Evolutionary conservation across 1,140 invertebrate species (phyloP).

Genomic region (Coptotermes formosanus): DNA sequence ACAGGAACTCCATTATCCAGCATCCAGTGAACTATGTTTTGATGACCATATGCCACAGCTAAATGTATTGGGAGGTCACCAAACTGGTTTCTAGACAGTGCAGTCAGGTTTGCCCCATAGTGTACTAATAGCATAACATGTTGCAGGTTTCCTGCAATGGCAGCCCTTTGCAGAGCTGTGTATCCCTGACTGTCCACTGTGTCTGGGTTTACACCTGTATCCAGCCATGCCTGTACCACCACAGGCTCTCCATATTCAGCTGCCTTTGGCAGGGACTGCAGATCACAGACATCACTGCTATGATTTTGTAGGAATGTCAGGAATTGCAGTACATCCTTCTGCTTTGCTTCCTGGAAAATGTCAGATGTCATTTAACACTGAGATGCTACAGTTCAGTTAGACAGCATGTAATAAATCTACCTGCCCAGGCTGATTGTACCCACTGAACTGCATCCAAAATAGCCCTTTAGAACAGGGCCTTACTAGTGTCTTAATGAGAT

Average conservation of each 20-base stretch:
- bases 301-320: neutral
- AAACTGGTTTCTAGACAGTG: neutral
- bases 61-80: neutral
- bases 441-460: neutral
- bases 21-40: neutral
- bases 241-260: neutral
- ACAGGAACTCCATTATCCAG: neutral
- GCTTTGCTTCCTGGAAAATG: neutral
- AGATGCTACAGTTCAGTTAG: too few species aligned
- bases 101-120: neutral
- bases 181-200: neutral
- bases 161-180: neutral
- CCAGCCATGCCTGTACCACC: neutral
- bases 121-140: neutral
- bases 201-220: neutral
- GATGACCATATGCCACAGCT: neutral
- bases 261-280: neutral
- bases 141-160: neutral
- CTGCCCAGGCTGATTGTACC: neutral
- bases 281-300: neutral
- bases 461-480: neutral
- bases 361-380: neutral
- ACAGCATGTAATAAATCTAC: neutral
- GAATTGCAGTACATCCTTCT: neutral
- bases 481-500: neutral